These are phyloP conservation scores for Diuraphis noxia DNA, from an alignment of 1,140 invertebrate species.

Conservation along the genomic window DNA sequence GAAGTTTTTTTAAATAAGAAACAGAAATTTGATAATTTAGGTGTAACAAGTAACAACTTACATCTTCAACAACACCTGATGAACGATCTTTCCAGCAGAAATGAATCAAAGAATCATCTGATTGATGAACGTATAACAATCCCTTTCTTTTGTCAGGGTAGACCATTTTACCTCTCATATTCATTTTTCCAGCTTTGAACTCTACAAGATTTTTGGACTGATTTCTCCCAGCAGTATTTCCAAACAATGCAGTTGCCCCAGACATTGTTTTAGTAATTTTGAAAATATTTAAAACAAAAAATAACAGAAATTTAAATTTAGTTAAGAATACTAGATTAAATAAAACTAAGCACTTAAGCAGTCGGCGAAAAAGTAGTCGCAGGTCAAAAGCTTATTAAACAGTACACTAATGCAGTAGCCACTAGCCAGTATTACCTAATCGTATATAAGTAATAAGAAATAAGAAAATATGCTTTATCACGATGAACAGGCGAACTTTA, in stretches of 20 bases:
- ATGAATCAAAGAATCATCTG: constrained; percentile 95
- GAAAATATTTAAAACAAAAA: background rate
- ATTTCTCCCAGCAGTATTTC: constrained; percentile 70
- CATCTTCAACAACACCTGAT: constrained; percentile 76
- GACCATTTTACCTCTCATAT: constrained; percentile 90
- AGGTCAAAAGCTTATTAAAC: background rate
- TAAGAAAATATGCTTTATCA: constrained; percentile 31
- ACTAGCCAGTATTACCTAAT: background rate
- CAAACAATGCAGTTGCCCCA: constrained; percentile 71
- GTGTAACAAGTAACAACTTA: constrained; percentile 59
- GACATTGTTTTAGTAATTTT: constrained; percentile 61
- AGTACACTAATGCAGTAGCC: background rate
- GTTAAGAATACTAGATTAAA: background rate
- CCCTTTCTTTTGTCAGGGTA: constrained; percentile 95
- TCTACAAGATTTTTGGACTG: constrained; percentile 91
- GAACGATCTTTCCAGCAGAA: constrained; percentile 97
- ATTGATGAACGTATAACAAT: constrained; percentile 89
- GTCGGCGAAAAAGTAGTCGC: too few species aligned
- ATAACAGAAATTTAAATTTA: background rate
- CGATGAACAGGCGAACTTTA: background rate
- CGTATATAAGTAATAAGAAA: too few species aligned
- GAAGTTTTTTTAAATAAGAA: background rate
- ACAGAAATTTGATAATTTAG: background rate
- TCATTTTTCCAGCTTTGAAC: constrained; percentile 96
- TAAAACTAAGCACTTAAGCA: background rate